Conservation (phyloP, 30 jellyfish, hydroid and myxozoan genomes). For the Hydractinia symbiolongicarpus region DNA sequence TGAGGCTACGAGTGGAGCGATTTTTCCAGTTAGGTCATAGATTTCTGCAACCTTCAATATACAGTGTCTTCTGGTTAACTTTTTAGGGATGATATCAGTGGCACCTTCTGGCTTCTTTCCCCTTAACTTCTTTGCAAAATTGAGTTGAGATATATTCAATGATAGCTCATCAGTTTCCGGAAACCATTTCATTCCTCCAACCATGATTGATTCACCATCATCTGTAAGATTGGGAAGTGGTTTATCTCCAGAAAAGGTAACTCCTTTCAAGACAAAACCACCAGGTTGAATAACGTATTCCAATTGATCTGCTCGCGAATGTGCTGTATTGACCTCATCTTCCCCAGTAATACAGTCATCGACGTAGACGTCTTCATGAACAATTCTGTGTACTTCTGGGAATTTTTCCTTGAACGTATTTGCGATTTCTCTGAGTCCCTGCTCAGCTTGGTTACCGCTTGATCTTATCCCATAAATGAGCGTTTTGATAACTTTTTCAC, state of each 20-base stretch:
- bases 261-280: neutral
- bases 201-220: neutral
- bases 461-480: too few relatives aligned
- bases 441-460: too few relatives aligned
- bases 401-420: too few relatives aligned
- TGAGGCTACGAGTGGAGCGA: too few relatives aligned
- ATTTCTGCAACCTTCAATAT: too few relatives aligned
- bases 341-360: constrained; percentile 23
- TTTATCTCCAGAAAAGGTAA: neutral
- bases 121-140: neutral
- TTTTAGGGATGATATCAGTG: too few relatives aligned
- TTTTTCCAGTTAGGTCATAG: neutral
- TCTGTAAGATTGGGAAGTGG: neutral
- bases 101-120: too few relatives aligned
- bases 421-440: too few relatives aligned
- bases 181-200: neutral
- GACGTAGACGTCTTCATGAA: constrained; percentile 5
- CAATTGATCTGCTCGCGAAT: constrained; percentile 11
- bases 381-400: neutral
- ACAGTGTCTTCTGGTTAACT: too few relatives aligned
- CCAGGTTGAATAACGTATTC: constrained; percentile 9
- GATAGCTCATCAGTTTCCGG: neutral
- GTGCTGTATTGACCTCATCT: neutral
- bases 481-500: too few relatives aligned
- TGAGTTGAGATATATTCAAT: neutral